phyloP scores from a whole-genome alignment of 1,140 invertebrate genomes.

The Belonocnema kinseyi region DNA sequence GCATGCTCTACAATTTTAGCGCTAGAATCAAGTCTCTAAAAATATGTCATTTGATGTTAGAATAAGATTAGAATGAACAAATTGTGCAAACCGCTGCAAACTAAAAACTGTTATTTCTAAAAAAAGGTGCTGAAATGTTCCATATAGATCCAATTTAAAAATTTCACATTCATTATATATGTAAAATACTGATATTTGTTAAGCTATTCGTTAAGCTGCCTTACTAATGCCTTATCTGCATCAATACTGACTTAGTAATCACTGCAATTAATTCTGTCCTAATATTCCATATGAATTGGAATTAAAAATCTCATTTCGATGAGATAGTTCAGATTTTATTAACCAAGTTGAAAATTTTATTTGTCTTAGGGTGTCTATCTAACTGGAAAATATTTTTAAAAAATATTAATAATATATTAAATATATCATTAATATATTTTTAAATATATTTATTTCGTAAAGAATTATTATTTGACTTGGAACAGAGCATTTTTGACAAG shows the following conservation, averaged over 20 bases:
- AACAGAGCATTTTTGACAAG: too few relatives aligned
- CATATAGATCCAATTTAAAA: background rate
- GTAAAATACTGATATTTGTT: conserved; percentile 33
- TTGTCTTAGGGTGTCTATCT: background rate
- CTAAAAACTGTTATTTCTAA: too few relatives aligned
- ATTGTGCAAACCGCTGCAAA: too few relatives aligned
- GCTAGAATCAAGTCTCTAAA: too few relatives aligned
- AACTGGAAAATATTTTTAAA: too few relatives aligned
- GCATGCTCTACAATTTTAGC: too few relatives aligned
- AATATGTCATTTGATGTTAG: too few relatives aligned
- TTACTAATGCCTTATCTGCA: conserved; percentile 33
- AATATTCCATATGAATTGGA: conserved; percentile 6
- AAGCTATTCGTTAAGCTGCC: conserved; percentile 32
- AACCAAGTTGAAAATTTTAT: background rate
- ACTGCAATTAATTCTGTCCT: background rate
- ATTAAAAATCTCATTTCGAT: background rate
- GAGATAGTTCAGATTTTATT: background rate
- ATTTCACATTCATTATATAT: background rate
- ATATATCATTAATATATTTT: too few relatives aligned
- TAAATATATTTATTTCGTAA: too few relatives aligned
- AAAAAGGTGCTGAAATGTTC: background rate
- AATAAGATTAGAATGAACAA: too few relatives aligned
- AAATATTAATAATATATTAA: too few relatives aligned
- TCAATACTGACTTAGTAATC: conserved; percentile 16
- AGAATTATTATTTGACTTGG: too few relatives aligned